These are phyloP conservation scores for Misgurnus anguillicaudatus DNA, from an alignment of 2,113 vertebrate species.

Conservation along the genomic window DNA sequence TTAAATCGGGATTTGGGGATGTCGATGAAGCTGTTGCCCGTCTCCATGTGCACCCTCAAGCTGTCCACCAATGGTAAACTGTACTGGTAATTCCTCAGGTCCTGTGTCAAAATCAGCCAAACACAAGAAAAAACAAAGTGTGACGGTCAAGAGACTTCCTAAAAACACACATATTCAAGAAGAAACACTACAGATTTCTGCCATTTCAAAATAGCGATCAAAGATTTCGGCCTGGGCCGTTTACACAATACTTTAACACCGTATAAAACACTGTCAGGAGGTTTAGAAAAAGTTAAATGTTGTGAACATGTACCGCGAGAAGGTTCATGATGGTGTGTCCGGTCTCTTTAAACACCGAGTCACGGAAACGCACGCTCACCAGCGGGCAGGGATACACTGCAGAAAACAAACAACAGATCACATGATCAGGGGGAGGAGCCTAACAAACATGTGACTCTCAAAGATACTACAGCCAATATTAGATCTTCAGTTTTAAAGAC, in stretches of 20 bases:
- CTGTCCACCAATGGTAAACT: constrained; percentile 85
- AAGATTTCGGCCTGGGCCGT: too few relatives aligned
- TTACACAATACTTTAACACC: too few relatives aligned
- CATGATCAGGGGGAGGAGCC: not conserved
- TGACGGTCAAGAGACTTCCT: too few relatives aligned
- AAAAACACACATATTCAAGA: too few relatives aligned
- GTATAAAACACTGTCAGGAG: not conserved
- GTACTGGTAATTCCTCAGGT: constrained; percentile 93
- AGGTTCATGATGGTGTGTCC: constrained; percentile 94
- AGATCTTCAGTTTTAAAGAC: too few relatives aligned
- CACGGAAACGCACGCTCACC: constrained; percentile 82
- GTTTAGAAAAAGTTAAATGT: not conserved
- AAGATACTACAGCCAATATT: too few relatives aligned
- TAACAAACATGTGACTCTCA: too few relatives aligned
- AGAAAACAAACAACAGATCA: constrained; percentile 29
- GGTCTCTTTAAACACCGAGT: constrained; percentile 87
- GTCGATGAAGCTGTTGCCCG: constrained; percentile 92
- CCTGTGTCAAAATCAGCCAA: constrained; percentile 69
- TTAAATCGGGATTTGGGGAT: constrained; percentile 84
- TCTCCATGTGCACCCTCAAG: constrained; percentile 90
- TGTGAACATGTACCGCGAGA: constrained; percentile 84
- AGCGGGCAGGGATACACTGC: constrained; percentile 85
- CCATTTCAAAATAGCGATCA: too few relatives aligned
- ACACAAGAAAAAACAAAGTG: not conserved
- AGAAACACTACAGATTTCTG: too few relatives aligned